Evolutionary conservation across 2,888 invertebrate genomes (phyloP).

Genomic region (Lycia hirtaria): DNA sequence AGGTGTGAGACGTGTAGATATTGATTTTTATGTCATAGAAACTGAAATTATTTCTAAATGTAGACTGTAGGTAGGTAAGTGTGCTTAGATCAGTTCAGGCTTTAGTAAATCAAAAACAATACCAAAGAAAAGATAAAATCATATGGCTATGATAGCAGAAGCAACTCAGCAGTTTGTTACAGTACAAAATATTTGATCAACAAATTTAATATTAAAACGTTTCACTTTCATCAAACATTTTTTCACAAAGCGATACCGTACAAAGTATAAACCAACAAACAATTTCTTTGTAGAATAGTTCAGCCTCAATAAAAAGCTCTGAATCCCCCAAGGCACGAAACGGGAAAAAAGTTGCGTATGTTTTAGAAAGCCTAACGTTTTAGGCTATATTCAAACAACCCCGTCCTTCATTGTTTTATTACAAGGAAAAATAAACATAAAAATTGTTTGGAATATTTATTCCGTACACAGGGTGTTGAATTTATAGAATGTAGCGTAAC

Average conservation of each 20-base stretch:
- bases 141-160: too few species aligned
- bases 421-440: slow-evolving; percentile 1
- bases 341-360: slow-evolving; percentile 5
- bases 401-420: slow-evolving; percentile 3
- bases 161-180: too few species aligned
- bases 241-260: background rate
- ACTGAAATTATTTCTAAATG: too few species aligned
- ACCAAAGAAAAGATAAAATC: too few species aligned
- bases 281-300: slow-evolving; percentile 17
- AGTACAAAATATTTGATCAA: too few species aligned
- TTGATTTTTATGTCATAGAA: too few species aligned
- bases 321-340: slow-evolving; percentile 14
- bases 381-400: slow-evolving; percentile 5
- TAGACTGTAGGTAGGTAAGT: too few species aligned
- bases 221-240: background rate
- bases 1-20: too few species aligned
- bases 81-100: too few species aligned
- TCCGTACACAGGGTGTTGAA: background rate
- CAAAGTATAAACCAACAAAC: slow-evolving; percentile 16
- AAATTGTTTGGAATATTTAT: background rate
- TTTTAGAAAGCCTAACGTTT: slow-evolving; percentile 13
- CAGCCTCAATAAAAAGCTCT: slow-evolving; percentile 4
- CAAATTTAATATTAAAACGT: too few species aligned
- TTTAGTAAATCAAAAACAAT: too few species aligned
- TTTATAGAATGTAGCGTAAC: slow-evolving; percentile 3